Evolutionary conservation across 2,888 invertebrate genomes (phyloP).

Genomic region (Ariolimax columbianus): DNA sequence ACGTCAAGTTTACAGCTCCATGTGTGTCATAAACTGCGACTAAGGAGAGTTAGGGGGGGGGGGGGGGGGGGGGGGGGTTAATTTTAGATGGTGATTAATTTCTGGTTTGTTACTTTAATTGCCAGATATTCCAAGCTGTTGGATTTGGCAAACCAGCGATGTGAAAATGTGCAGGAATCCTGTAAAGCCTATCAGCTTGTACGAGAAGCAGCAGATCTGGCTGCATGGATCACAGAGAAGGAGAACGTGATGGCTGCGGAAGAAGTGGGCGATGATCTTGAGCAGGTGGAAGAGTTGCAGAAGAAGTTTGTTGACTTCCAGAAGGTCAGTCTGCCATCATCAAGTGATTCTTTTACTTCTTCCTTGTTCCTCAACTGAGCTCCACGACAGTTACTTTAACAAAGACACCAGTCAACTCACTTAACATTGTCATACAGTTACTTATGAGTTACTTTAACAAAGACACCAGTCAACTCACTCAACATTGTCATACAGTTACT

Average conservation of each 20-base stretch:
- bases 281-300: conserved; percentile 98
- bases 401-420: no score
- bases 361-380: no score
- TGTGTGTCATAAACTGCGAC: no score
- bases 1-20: no score
- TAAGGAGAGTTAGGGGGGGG: no score
- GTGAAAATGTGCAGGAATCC: conserved; percentile 97
- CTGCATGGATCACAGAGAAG: conserved; percentile 99
- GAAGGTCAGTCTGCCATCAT: conserved; percentile 80
- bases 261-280: conserved; percentile 97
- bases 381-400: no score
- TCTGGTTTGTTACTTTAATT: neutral
- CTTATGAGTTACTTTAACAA: no score
- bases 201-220: conserved; percentile 97
- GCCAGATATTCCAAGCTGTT: conserved; percentile 89
- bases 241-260: conserved; percentile 98
- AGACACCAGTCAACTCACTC: no score
- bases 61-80: no score
- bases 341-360: neutral
- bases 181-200: conserved; percentile 98
- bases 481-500: no score
- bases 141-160: conserved; percentile 91
- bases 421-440: no score
- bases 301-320: conserved; percentile 99
- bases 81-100: no score